A percentile compares a stretch with the other conserved stretches of the same genome.
Evolutionary conservation across 2,113 vertebrate species (phyloP).

Genomic region (Clarias macrocephalus): DNA sequence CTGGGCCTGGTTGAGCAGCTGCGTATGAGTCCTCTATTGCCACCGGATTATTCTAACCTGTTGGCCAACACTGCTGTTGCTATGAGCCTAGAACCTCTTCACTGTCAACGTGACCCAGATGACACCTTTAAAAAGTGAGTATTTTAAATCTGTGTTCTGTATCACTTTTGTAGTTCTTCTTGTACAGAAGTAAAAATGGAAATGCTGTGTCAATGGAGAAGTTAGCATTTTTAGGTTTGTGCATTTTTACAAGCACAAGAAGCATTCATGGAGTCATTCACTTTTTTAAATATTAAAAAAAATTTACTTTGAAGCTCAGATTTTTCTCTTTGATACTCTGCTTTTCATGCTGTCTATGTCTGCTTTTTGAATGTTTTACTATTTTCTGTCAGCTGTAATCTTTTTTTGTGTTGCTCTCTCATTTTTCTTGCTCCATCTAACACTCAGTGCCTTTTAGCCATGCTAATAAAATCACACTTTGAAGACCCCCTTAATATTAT

Average conservation of each 20-base stretch:
- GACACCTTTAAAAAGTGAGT: conserved; percentile 79
- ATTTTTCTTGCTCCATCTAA: conserved; percentile 33
- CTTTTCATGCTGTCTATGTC: conserved; percentile 23
- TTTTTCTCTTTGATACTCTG: neutral
- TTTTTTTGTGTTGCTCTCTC: neutral
- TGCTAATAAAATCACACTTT: conserved; percentile 18
- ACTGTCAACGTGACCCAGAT: conserved; percentile 70
- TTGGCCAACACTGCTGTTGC: conserved; percentile 57
- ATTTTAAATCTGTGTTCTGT: neutral
- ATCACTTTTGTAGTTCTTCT: neutral
- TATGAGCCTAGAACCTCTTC: conserved; percentile 62
- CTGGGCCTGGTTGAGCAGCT: conserved; percentile 75
- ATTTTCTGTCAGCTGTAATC: conserved; percentile 33
- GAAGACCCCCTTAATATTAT: conserved; percentile 12
- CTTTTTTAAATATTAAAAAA: neutral
- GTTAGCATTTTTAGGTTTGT: neutral
- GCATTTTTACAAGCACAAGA: neutral
- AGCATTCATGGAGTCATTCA: neutral
- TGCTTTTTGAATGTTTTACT: conserved; percentile 12
- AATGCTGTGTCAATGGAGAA: neutral
- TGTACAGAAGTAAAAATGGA: too few species aligned
- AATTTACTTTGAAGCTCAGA: neutral
- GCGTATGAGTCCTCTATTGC: conserved; percentile 65
- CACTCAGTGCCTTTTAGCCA: conserved; percentile 23
- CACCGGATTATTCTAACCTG: conserved; percentile 61